Evolutionary conservation across 2,888 invertebrate species (phyloP).

Genomic region (Pherbina coryleti): DNA sequence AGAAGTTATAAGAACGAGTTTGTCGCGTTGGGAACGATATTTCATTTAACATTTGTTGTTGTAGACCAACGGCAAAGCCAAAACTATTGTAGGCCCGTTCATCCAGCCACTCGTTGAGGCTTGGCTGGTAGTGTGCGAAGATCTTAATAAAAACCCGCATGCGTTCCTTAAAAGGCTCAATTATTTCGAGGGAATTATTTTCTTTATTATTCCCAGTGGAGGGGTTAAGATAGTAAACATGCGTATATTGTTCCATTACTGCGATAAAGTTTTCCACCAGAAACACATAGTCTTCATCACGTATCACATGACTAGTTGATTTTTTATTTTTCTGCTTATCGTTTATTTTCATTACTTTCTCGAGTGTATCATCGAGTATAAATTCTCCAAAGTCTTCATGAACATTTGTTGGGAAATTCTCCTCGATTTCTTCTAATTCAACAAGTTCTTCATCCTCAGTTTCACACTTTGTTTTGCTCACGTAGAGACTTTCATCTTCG

Average conservation of each 20-base stretch:
- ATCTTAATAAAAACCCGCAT: slow-evolving; percentile 63
- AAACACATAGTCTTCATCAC: slow-evolving; percentile 62
- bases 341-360: slow-evolving; percentile 67
- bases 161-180: slow-evolving; percentile 59
- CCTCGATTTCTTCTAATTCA: slow-evolving; percentile 75
- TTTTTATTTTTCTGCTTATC: slow-evolving; percentile 58
- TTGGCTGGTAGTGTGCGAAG: slow-evolving; percentile 59
- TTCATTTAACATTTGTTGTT: slow-evolving; percentile 61
- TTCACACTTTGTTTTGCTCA: slow-evolving; percentile 77
- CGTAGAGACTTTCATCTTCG: slow-evolving; percentile 84
- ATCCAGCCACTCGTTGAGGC: slow-evolving; percentile 60
- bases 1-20: slow-evolving; percentile 77
- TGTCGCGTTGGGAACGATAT: slow-evolving; percentile 32
- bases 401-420: slow-evolving; percentile 79
- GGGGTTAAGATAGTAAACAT: slow-evolving; percentile 57
- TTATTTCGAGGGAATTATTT: slow-evolving; percentile 49
- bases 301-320: slow-evolving; percentile 53
- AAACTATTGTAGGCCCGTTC: slow-evolving; percentile 61
- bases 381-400: slow-evolving; percentile 81
- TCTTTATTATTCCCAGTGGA: slow-evolving; percentile 20
- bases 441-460: slow-evolving; percentile 79
- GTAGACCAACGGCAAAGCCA: slow-evolving; percentile 61
- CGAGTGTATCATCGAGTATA: slow-evolving; percentile 70
- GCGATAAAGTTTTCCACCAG: slow-evolving; percentile 62
- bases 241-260: slow-evolving; percentile 60